A percentile compares a stretch with the other conserved stretches of the same genome.
phyloP scores from a whole-genome alignment of 2,797 vertebrate genomes.

The Kryptopterus vitreolus region DNA sequence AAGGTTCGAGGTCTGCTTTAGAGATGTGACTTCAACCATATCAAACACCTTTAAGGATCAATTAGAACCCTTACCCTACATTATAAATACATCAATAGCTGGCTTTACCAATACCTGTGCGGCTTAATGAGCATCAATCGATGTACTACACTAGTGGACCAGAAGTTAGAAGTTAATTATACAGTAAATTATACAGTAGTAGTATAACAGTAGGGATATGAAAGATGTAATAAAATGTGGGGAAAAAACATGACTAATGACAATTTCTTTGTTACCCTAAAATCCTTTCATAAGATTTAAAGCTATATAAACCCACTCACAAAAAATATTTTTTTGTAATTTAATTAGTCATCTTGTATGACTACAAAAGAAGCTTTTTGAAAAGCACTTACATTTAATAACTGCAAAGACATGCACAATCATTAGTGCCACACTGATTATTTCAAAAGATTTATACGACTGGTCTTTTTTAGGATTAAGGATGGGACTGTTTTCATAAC shows the following conservation, averaged over 20 bases:
- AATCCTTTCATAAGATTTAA: not conserved
- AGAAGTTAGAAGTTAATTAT: too few relatives aligned
- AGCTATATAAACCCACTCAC: not conserved
- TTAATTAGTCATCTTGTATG: not conserved
- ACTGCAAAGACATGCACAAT: not conserved
- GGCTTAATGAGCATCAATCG: too few relatives aligned
- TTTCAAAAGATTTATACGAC: not conserved
- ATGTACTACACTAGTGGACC: too few relatives aligned
- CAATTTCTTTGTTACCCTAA: not conserved
- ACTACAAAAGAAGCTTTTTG: not conserved
- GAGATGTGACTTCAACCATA: too few relatives aligned
- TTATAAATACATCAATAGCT: too few relatives aligned
- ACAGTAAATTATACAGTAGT: not conserved
- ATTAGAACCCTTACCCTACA: too few relatives aligned
- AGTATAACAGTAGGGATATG: not conserved
- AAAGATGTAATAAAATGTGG: not conserved
- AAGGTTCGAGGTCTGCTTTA: too few relatives aligned
- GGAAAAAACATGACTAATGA: not conserved
- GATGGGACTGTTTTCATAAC: constrained; percentile 12
- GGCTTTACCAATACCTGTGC: too few relatives aligned
- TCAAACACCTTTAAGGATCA: too few relatives aligned
- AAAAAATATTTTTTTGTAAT: not conserved
- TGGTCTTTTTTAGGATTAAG: too few relatives aligned
- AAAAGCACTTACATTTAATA: not conserved
- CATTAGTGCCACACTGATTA: not conserved